phyloP scores from a whole-genome alignment of 92 coral and sea anemone genomes.

The Umimayanthus chanpuru region DNA sequence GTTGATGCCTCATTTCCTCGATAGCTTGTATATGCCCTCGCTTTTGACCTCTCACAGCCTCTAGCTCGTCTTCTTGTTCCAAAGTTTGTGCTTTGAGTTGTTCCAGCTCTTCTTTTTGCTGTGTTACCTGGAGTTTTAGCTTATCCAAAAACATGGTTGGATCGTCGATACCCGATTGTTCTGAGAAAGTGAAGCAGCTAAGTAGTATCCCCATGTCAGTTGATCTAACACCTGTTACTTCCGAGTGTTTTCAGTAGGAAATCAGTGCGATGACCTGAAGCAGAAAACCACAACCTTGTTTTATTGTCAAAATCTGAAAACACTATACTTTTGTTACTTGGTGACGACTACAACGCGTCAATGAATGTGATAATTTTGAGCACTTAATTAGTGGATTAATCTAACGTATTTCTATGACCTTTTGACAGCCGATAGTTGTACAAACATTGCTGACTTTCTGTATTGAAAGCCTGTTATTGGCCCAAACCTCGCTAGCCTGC shows the following conservation, averaged over 20 bases:
- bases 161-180: neutral
- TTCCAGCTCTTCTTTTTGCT: slow-evolving; percentile 38
- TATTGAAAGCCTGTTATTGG: too few species aligned
- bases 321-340: too few species aligned
- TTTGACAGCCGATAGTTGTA: too few species aligned
- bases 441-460: too few species aligned
- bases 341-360: too few species aligned
- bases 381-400: too few species aligned
- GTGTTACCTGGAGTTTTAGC: neutral
- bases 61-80: neutral
- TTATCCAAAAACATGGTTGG: neutral
- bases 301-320: too few species aligned
- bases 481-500: too few species aligned
- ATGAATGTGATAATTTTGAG: too few species aligned
- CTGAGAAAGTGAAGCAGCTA: neutral
- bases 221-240: too few species aligned
- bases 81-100: slow-evolving; percentile 14
- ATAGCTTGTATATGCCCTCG: neutral
- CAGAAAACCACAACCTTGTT: too few species aligned
- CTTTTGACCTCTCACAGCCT: neutral
- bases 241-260: neutral
- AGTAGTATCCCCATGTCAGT: slow-evolving; percentile 7
- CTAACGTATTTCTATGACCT: too few species aligned
- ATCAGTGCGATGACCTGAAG: neutral
- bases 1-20: neutral